Base-by-base conservation (phyloP, 2,113 vertebrate genomes). In the Sphaerodactylus townsendi region DNA sequence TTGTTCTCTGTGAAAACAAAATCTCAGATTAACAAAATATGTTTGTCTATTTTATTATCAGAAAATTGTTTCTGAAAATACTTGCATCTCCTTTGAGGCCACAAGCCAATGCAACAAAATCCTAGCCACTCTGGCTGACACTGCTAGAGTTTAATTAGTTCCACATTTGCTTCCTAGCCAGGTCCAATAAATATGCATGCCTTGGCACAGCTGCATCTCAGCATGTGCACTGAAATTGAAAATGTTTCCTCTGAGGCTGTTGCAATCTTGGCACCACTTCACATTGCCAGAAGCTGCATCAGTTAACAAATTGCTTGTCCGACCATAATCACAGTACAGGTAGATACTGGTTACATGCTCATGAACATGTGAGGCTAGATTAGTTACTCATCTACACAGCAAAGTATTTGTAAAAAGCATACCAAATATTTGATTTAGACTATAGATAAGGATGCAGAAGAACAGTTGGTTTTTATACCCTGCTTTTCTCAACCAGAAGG, bases 151-250 rank as follows among this genome's bases (percentile, higher is more conserved):
- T 95, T 96, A 95, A 93, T 93, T 94, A 96, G 92, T 83, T 94
- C 91, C 0, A 1, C 85, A 89, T 95, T 96, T 96, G 93, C 94
- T 93, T 96, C 91, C 94, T 94, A 92, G 94, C 90, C 93, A 94
- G 94, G 90, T 89, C 90, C 90, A 95, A 95, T 96, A 96, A 96
- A 96, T 94, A 95, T 93, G 94, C 93, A 94, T 92, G 92, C 92
- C 93, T 93, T 93, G 76, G 93, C 95, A 95, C 93, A 96, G 94
- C 94, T 96, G 96, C 92, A 95, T 92, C 95, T 93, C 95, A 96
- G 94, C 94, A 93, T 93, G 93, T 90, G 92, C 91, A 92, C 85
- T 95, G 91, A 94, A 95, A 96, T 95, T 94, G 93, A 96, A 95
- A 94, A 95, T 93, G 92, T 88, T 94, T 94, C 92, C 88, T 95